These are phyloP conservation scores for Sylvietta virens DNA, from an alignment of 2,113 vertebrate genomes.

Conservation along the genomic window DNA sequence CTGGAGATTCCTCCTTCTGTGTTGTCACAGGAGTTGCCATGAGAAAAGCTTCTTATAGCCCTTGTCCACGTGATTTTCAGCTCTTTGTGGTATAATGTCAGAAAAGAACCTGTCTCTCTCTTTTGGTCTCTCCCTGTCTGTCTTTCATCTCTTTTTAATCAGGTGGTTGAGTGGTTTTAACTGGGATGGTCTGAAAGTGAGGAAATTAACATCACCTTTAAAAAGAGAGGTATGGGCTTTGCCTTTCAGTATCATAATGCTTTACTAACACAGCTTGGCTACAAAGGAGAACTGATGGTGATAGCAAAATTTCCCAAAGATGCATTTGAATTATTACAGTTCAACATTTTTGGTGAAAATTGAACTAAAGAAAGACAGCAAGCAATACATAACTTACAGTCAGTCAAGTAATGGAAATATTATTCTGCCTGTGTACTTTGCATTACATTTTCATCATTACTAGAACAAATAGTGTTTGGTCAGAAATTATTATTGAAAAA, in stretches of 20 bases:
- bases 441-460: not conserved
- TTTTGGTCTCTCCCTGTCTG: not conserved
- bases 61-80: not conserved
- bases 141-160: slow-evolving; percentile 4
- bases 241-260: not conserved
- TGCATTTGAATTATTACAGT: not conserved
- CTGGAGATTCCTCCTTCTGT: not conserved
- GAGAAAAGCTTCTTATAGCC: not conserved
- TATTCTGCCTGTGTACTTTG: not conserved
- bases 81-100: not conserved
- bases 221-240: slow-evolving; percentile 81
- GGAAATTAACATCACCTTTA: slow-evolving; percentile 82
- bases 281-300: not conserved
- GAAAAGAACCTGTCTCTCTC: not conserved
- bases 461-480: not conserved
- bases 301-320: not conserved
- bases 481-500: not conserved
- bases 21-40: not conserved
- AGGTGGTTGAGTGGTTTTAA: slow-evolving; percentile 94
- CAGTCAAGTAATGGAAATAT: not conserved
- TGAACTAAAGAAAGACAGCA: not conserved
- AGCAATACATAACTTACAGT: not conserved
- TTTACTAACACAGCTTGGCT: not conserved
- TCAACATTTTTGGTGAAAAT: not conserved
- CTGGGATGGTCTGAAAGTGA: slow-evolving; percentile 85